phyloP scores from a whole-genome alignment of 2,888 invertebrate genomes.

The Nezara viridula region DNA sequence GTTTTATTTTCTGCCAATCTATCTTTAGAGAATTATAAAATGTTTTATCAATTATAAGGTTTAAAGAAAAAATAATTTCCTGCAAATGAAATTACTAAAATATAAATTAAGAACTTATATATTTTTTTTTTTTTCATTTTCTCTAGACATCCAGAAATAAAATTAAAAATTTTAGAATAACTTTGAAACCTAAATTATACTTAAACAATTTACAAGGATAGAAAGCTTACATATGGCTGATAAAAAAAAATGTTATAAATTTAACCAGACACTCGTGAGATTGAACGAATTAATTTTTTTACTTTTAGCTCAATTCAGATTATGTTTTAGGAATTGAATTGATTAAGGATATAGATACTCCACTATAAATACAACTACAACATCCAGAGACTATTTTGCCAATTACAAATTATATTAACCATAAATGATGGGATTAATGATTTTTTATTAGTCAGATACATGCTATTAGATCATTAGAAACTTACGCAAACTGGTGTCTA shows the following conservation, averaged over 20 bases:
- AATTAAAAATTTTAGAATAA: background rate
- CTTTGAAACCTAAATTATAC: background rate
- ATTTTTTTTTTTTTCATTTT: too few species aligned
- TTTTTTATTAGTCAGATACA: background rate
- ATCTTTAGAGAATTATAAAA: background rate
- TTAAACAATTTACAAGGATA: background rate
- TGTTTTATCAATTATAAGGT: background rate
- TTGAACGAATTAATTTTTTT: background rate
- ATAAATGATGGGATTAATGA: background rate
- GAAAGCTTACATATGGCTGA: background rate
- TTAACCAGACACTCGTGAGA: background rate
- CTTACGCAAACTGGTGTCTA: slow-evolving; percentile 69
- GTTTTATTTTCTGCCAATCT: background rate
- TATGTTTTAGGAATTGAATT: background rate
- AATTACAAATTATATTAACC: background rate
- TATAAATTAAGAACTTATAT: too few species aligned
- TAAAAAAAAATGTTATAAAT: too few species aligned
- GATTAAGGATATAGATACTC: too few species aligned
- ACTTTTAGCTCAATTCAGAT: background rate
- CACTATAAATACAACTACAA: background rate
- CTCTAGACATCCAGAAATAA: background rate
- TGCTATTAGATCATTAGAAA: background rate
- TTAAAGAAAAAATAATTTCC: background rate
- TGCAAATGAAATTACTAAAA: too few species aligned
- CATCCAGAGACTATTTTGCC: background rate